These are phyloP conservation scores for Halcyon leucocephala DNA, from an alignment of 2,797 vertebrate species.

Conservation along the genomic window DNA sequence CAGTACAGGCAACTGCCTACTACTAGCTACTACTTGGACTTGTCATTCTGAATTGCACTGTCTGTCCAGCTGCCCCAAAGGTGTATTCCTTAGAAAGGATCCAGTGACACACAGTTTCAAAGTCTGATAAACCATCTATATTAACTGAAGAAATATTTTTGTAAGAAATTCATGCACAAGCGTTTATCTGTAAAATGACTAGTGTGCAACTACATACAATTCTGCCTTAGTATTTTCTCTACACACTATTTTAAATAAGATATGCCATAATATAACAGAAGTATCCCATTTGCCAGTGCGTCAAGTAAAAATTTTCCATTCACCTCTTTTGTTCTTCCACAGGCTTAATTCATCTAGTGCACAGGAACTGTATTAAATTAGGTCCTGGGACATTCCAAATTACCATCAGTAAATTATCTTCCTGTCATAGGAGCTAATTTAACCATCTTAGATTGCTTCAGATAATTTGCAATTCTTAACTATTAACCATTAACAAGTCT, in stretches of 20 bases:
- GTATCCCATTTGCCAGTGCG: not conserved
- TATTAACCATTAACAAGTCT: slow-evolving; percentile 45
- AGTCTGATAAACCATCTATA: not conserved
- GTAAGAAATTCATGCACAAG: not conserved
- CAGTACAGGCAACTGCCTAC: not conserved
- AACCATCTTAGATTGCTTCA: slow-evolving; percentile 26
- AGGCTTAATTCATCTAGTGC: not conserved
- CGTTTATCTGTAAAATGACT: not conserved
- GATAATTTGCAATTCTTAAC: slow-evolving; percentile 47
- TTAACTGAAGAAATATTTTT: not conserved
- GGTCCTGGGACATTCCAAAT: slow-evolving; percentile 26
- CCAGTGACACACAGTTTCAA: not conserved
- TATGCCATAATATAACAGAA: not conserved
- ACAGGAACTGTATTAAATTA: slow-evolving; percentile 27
- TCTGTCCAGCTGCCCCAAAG: not conserved
- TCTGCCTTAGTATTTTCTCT: not conserved
- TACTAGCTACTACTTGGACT: not conserved
- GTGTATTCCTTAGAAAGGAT: not conserved
- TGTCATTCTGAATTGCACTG: not conserved
- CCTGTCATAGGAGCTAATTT: slow-evolving; percentile 42
- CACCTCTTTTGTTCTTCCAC: not conserved
- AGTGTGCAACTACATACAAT: not conserved
- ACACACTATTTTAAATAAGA: not conserved
- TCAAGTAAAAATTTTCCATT: not conserved
- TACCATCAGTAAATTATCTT: slow-evolving; percentile 31